These are phyloP conservation scores for Phenganax subtilis DNA, from an alignment of 92 coral and sea anemone species.

Conservation along the genomic window DNA sequence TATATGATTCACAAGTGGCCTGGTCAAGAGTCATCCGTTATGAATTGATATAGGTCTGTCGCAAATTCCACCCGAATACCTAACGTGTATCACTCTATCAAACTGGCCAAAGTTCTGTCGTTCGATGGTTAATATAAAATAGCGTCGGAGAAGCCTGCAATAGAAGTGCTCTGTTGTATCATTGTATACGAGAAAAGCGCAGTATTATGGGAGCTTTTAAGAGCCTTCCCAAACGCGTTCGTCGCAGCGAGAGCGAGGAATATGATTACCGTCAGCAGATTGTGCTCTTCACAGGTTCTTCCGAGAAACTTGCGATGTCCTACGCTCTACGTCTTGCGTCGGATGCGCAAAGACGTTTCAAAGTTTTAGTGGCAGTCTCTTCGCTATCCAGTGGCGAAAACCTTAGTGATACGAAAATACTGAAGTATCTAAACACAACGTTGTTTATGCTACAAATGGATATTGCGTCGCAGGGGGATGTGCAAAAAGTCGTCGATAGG, in stretches of 20 bases:
- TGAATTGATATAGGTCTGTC: neutral
- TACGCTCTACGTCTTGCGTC: constrained; percentile 77
- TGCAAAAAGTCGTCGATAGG: constrained; percentile 65
- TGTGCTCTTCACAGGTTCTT: constrained; percentile 81
- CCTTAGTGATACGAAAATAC: constrained; percentile 73
- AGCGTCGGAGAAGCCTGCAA: no score
- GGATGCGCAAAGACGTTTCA: constrained; percentile 69
- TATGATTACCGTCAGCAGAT: constrained; percentile 46
- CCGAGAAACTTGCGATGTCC: constrained; percentile 74
- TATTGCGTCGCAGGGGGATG: constrained; percentile 64
- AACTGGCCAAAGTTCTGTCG: no score
- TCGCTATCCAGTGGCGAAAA: constrained; percentile 72
- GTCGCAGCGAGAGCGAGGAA: constrained; percentile 52
- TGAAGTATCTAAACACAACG: constrained; percentile 69
- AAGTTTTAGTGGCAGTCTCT: constrained; percentile 86
- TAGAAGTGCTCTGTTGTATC: no score
- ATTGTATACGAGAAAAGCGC: neutral
- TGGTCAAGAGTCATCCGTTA: neutral
- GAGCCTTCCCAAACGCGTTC: constrained; percentile 37
- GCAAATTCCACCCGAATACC: neutral
- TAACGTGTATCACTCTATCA: neutral
- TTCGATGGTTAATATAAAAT: no score
- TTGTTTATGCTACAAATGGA: constrained; percentile 89
- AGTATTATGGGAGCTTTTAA: constrained; percentile 45
- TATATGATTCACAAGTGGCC: neutral